Base-by-base conservation (phyloP, 2,888 invertebrate species). In the Stramonita haemastoma region DNA sequence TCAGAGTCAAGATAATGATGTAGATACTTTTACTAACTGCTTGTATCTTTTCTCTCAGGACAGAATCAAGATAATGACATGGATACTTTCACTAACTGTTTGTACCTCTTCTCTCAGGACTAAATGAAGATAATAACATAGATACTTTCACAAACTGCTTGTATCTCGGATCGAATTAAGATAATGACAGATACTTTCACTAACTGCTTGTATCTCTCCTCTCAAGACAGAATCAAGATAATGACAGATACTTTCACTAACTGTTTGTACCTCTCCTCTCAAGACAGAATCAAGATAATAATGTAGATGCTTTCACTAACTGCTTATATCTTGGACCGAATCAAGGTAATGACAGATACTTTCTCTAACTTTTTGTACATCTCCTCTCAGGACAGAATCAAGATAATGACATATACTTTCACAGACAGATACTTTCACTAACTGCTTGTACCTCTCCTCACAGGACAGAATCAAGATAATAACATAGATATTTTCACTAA, bases 1-100 rank as follows among this genome's bases (percentile, higher is more conserved):
- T 96, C 90, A 95, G 96, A 46, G 95, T 96, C 92, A 91, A 95
- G 97, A 98, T 46, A 46, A 46, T 46, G 46, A 46, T 8, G 8
- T 46, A 2, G 46, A n/a, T n/a, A n/a, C n/a, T n/a, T 46, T 46
- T 8, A 46, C 46, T 5, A 46, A 46, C 46, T 46, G 46, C 46
- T 46, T 46, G 46, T 46, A 46, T 46, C 46, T 46, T 8, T 46
- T 46, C 46, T 46, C 4, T 46, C 46, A 46, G 46, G 8, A 46
- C 46, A 5, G 46, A 46, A 46, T 46, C 46, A 46, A 46, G 46
- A 46, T 46, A 46, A 46, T 46, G 46, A 46, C 8, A 8, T 46
- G 8, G 8, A 46, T n/a, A 46, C 46, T 46, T 46, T 46, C n/a
- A n/a, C n/a, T n/a, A n/a, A 46, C 46, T 46, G 46, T 5, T 83